Conservation (phyloP, 2,113 vertebrate genomes). For the Oceanodroma tethys region DNA sequence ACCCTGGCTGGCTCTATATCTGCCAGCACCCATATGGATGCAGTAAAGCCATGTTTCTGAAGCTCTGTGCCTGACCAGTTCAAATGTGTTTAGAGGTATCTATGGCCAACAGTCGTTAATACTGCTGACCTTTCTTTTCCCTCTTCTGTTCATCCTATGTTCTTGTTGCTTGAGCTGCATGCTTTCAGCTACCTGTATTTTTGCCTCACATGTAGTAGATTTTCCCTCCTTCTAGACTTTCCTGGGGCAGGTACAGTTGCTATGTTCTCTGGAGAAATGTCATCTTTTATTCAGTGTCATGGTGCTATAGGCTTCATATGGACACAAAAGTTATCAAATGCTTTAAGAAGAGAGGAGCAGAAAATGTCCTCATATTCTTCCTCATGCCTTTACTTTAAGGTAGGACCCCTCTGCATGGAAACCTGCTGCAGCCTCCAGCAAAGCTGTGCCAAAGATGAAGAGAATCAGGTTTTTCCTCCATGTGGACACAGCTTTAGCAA, state of each 20-base stretch:
- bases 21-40: not conserved
- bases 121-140: not conserved
- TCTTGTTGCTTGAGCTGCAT: not conserved
- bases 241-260: not conserved
- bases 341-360: not conserved
- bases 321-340: not conserved
- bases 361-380: not conserved
- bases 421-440: not conserved
- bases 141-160: not conserved
- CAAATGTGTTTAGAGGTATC: not conserved
- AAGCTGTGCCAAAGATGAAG: not conserved
- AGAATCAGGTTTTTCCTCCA: not conserved
- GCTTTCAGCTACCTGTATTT: not conserved
- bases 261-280: not conserved
- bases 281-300: not conserved
- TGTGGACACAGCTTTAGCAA: not conserved
- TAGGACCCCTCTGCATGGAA: not conserved
- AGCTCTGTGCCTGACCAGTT: not conserved
- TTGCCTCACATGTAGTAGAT: not conserved
- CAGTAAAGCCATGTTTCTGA: not conserved
- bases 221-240: not conserved
- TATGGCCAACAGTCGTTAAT: not conserved
- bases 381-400: not conserved
- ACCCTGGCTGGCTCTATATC: not conserved
- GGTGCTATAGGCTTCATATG: accelerated